phyloP scores from a whole-genome alignment of 2,888 invertebrate genomes.

The Drosophila cognata region DNA sequence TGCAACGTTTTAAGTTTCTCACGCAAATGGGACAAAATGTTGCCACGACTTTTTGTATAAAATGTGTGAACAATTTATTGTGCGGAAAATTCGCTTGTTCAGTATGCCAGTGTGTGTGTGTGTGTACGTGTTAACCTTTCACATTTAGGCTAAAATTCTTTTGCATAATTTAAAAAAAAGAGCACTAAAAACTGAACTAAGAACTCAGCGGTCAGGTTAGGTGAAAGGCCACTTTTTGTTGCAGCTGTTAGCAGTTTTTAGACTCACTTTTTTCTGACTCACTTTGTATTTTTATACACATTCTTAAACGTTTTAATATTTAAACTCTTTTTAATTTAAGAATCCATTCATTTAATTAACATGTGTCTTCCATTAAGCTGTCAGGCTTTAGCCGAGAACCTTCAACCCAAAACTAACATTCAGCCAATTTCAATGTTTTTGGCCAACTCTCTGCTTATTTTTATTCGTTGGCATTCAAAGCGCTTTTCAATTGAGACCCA shows the following conservation, averaged over 20 bases:
- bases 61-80: constrained; percentile 75
- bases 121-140: constrained; percentile 20
- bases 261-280: too few species aligned
- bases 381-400: neutral
- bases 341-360: neutral
- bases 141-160: constrained; percentile 46
- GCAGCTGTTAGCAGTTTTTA: constrained; percentile 4
- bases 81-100: constrained; percentile 68
- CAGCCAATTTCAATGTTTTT: neutral
- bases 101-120: constrained; percentile 18
- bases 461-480: constrained; percentile 45
- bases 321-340: too few species aligned
- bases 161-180: constrained; percentile 63
- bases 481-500: constrained; percentile 60
- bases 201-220: constrained; percentile 44
- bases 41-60: constrained; percentile 39
- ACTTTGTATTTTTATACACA: too few species aligned
- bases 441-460: neutral
- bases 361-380: neutral
- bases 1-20: constrained; percentile 18
- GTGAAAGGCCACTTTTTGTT: constrained; percentile 39
- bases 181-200: constrained; percentile 12
- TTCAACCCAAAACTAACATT: constrained; percentile 1
- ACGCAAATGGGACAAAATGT: constrained; percentile 16
- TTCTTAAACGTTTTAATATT: neutral